Base-by-base conservation (phyloP, 2,113 vertebrate species). In the Petaurus breviceps region DNA sequence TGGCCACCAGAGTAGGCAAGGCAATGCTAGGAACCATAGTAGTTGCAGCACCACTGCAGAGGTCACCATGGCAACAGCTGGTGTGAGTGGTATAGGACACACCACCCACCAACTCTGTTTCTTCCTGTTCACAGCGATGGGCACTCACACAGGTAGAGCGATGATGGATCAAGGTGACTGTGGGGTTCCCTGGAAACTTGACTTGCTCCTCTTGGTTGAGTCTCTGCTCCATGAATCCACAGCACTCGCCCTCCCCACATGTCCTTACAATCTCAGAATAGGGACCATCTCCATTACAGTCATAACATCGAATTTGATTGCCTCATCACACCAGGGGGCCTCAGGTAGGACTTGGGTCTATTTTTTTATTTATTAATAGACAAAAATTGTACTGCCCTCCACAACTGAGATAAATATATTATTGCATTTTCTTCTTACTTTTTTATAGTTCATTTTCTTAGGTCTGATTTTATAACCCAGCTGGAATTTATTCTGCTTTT, bases 91-190 rank as follows among this genome's bases (percentile, higher is more conserved):
- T 94, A 14, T 95, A 92, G 23, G 94, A 95, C 94, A 94, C 1
- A 0, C 93, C 96, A 37, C 96, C 96, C 91, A 95, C 96, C 6
- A 95, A 61, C 52, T 97, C 95, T 19, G 92, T 96, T 22, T 96
- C 51, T 93, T 96, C 95, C 96, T 53, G 93, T 47, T 90, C 94
- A 96, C 96, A 97, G 9, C 51, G 95, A 31, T 92, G 92, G 8
- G 91, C 68, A 0, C 92, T 84, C 92, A 97, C 47, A 0, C 97
- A 96, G 92, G 96, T 90, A 46, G 93, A 94, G 31, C 91, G 94
- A 51, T 93, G 97, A 47, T 90, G 96, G 68, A 89, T 94, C 93
- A 96, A 24, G 49, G 91, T 93, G 90, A 61, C 92, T 10, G 96
- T 94, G 53, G 97, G 25, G 57, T 96, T 96, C 50, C n/a, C 95